Conservation (phyloP, 2,888 invertebrate genomes). For the Tachina lurida region DNA sequence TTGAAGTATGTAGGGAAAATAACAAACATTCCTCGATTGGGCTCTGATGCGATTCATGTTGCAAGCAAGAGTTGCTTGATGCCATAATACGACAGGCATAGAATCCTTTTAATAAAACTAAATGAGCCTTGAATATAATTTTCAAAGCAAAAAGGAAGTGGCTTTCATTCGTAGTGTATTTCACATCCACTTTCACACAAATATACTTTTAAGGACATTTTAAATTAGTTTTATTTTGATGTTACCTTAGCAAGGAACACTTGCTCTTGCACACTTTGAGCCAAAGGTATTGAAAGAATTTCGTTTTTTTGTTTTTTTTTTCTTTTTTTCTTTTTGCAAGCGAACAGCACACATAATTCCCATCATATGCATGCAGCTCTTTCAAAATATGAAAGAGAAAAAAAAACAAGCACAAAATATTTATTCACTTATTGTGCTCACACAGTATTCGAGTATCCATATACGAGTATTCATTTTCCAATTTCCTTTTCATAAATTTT, state of each 20-base stretch:
- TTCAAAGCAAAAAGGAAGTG: constrained; percentile 38
- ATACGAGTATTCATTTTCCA: constrained; percentile 27
- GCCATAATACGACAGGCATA: constrained; percentile 43
- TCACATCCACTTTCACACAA: background rate
- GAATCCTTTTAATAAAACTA: constrained; percentile 50
- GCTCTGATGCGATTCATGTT: constrained; percentile 16
- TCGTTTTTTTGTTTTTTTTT: background rate
- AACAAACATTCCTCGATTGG: constrained; percentile 14
- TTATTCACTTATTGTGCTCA: constrained; percentile 27
- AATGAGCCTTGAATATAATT: constrained; percentile 60
- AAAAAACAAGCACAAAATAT: constrained; percentile 17
- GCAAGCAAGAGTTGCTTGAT: constrained; percentile 47
- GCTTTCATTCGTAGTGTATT: constrained; percentile 18
- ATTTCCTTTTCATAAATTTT: constrained; percentile 37
- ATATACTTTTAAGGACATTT: constrained; percentile 19
- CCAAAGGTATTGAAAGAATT: constrained; percentile 19
- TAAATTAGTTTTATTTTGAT: constrained; percentile 24
- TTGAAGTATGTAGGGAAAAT: background rate
- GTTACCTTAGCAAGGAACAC: background rate
- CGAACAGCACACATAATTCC: constrained; percentile 29
- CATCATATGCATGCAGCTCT: constrained; percentile 34
- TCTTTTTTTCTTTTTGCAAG: background rate
- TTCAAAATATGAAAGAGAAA: constrained; percentile 1
- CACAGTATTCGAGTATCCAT: background rate
- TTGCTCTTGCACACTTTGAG: constrained; percentile 13